Evolutionary conservation across 2,888 invertebrate species (phyloP), one percentile per base, ranked within the genome.

Genomic region (Zonitis immaculata): DNA sequence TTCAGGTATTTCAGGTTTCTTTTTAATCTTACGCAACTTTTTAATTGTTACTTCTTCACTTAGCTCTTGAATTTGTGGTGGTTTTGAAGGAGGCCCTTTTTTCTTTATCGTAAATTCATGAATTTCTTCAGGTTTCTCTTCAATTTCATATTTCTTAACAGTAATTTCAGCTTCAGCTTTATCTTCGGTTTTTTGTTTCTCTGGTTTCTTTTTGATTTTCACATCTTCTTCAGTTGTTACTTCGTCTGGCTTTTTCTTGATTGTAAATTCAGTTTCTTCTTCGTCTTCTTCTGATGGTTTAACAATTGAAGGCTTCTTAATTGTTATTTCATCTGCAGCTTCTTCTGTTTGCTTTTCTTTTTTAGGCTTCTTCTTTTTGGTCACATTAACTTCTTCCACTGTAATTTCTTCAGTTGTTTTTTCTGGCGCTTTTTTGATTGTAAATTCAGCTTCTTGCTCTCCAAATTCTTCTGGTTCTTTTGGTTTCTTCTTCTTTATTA

Each of bases 41-140:
- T 88, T 88, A 12, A 91, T 80, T 0, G 87, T 90, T 20, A 89
- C 79, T 72, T 85, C 84, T 71, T 85, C 82, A 43, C 82, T 80
- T 55, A 80, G 79, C 67, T 85, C 82, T 68, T 85, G 83, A 62
- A 77, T 70, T 39, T 73, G 72, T 8, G 78, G 76, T 59, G 78
- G 78, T 12, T 78, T 77, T 50, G 78, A 78, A 4, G 73, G 78
- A 62, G 74, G 81, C 56, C 78, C 77, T 46, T 79, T 78, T 44
- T 56, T 56, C 65, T 79, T 77, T 6, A 83, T 71, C 3, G 80
- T 76, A 55, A 80, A 79, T 66, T 82, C 81, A 66, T 80, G 79
- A 43, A 49, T 68, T 28, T 70, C 68, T 30, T 68, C 62, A 3
- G 63, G 62, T 55, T 64, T 64, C 30, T 55, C 49, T 60, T 63